phyloP scores from a whole-genome alignment of 2,888 invertebrate species.

The Helicoverpa assulta region DNA sequence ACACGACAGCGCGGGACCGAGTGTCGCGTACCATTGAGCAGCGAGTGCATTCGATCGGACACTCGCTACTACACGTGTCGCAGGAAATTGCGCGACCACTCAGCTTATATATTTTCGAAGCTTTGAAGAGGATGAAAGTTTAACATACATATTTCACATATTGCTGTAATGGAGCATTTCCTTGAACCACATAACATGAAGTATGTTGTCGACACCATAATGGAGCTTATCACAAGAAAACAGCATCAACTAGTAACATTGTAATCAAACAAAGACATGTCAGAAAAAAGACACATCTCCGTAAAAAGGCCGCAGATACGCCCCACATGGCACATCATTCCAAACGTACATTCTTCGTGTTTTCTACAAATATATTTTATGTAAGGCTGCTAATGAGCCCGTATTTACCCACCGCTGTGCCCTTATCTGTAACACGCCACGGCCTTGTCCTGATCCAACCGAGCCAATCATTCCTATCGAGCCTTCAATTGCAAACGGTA shows the following conservation, averaged over 20 bases:
- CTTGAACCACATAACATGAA: not conserved
- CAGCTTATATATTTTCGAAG: constrained; percentile 2
- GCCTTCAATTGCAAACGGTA: constrained; percentile 40
- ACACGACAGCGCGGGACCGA: constrained; percentile 10
- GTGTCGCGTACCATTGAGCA: constrained; percentile 27
- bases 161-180: not conserved
- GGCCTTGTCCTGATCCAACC: constrained; percentile 42
- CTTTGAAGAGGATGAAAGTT: not conserved
- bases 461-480: constrained; percentile 51
- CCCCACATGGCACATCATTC: not conserved
- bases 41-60: constrained; percentile 22
- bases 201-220: not conserved
- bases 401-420: constrained; percentile 56
- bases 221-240: not conserved
- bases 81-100: constrained; percentile 19
- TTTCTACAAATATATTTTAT: constrained; percentile 34
- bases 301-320: not conserved
- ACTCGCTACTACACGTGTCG: constrained; percentile 9
- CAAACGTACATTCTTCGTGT: not conserved
- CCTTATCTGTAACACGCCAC: constrained; percentile 44
- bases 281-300: not conserved
- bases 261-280: not conserved
- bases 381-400: constrained; percentile 47
- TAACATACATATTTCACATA: not conserved
- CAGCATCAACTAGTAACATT: not conserved